Percentiles rank a stretch among this genome's conserved stretches.
Conservation (phyloP, 1,140 invertebrate species). For the Heliothis subflexa region DNA sequence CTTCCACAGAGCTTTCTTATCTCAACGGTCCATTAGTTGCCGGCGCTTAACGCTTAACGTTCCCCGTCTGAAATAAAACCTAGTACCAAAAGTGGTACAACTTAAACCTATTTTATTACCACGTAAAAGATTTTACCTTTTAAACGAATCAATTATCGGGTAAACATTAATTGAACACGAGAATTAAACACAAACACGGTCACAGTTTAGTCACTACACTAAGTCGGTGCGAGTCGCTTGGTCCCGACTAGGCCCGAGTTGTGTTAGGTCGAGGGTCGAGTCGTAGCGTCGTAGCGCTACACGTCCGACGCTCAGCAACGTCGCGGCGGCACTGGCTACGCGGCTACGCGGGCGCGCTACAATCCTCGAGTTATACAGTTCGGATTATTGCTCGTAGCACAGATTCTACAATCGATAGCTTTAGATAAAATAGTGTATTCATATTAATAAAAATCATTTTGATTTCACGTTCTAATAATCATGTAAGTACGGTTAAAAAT, state of each 20-base stretch:
- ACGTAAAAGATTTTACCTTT: constrained; percentile 40
- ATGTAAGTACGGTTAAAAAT: not conserved
- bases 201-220: constrained; percentile 53
- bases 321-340: constrained; percentile 78
- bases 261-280: not conserved
- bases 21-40: constrained; percentile 79
- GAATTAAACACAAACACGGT: constrained; percentile 62
- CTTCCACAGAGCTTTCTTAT: constrained; percentile 63
- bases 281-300: constrained; percentile 56
- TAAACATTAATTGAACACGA: constrained; percentile 43
- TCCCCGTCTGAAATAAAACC: constrained; percentile 71
- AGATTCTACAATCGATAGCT: constrained; percentile 78
- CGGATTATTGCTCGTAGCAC: constrained; percentile 78
- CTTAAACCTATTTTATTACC: constrained; percentile 55
- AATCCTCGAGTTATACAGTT: constrained; percentile 70
- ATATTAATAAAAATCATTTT: constrained; percentile 19
- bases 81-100: constrained; percentile 58
- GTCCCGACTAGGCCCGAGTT: constrained; percentile 33
- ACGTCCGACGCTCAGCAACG: constrained; percentile 72
- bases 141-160: constrained; percentile 32
- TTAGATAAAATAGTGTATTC: constrained; percentile 45
- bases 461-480: not conserved
- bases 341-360: constrained; percentile 65
- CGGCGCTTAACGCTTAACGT: constrained; percentile 69
- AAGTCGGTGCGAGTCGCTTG: constrained; percentile 28